phyloP scores from a whole-genome alignment of 2,888 invertebrate genomes.

The Boloria euphrosyne region DNA sequence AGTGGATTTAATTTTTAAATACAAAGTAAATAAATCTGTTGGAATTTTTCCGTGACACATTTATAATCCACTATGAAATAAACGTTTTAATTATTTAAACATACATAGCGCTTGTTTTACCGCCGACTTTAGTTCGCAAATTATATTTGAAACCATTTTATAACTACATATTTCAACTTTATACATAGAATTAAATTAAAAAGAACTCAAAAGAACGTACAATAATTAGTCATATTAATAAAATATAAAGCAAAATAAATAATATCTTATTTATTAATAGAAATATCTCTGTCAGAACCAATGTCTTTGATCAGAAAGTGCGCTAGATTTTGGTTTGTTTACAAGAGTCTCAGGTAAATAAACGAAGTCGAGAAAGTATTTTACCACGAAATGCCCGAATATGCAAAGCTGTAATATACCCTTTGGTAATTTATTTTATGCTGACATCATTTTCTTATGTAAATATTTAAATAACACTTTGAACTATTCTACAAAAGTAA shows the following conservation, averaged over 20 bases:
- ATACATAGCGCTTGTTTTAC: too few relatives aligned
- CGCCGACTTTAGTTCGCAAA: too few relatives aligned
- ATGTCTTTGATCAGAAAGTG: slow-evolving; percentile 6
- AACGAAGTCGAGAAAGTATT: slow-evolving; percentile 17
- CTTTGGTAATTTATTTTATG: slow-evolving; percentile 11
- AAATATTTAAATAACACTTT: neutral
- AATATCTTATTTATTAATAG: slow-evolving; percentile 10
- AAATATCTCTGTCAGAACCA: neutral
- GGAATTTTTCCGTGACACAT: too few relatives aligned
- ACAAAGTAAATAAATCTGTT: too few relatives aligned
- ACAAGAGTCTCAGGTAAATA: slow-evolving; percentile 13
- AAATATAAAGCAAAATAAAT: neutral
- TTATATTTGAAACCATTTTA: too few relatives aligned
- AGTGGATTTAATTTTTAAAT: too few relatives aligned
- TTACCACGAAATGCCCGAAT: slow-evolving; percentile 11
- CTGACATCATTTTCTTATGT: neutral
- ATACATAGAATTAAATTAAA: too few relatives aligned
- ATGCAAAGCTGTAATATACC: slow-evolving; percentile 8
- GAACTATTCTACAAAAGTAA: neutral
- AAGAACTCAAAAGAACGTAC: too few relatives aligned
- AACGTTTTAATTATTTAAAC: too few relatives aligned
- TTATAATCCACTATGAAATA: too few relatives aligned
- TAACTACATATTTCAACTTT: too few relatives aligned
- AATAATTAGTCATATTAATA: neutral
- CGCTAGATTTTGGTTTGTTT: slow-evolving; percentile 15